Conservation (phyloP, 2,888 invertebrate species). For the Drosophila koepferae region DNA sequence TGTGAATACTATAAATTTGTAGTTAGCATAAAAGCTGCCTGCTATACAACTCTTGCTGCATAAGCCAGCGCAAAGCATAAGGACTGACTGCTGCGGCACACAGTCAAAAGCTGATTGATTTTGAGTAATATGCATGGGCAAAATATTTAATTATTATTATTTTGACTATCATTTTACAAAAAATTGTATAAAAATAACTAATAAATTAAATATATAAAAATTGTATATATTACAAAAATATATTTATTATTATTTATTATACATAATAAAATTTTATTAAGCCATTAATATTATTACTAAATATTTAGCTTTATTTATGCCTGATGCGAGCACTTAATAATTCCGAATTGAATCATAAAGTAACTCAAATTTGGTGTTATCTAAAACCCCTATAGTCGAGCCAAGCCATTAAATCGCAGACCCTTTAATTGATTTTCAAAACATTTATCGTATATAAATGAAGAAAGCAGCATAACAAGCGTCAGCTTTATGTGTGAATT, state of each 20-base stretch:
- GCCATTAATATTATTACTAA: background rate
- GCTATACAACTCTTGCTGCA: background rate
- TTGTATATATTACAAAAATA: background rate
- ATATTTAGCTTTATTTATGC: background rate
- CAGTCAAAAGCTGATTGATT: background rate
- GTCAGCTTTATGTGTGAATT: slow-evolving; percentile 15
- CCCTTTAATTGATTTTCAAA: slow-evolving; percentile 22
- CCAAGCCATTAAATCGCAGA: slow-evolving; percentile 6
- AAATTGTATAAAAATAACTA: background rate
- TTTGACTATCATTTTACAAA: background rate
- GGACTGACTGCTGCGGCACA: background rate
- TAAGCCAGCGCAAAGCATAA: too few relatives aligned
- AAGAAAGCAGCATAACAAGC: slow-evolving; percentile 1
- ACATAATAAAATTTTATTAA: background rate
- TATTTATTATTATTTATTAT: background rate
- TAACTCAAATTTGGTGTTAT: slow-evolving; percentile 7
- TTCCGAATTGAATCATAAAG: slow-evolving; percentile 2
- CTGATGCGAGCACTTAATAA: background rate
- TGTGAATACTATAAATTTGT: background rate
- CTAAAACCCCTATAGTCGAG: slow-evolving; percentile 10
- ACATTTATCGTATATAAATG: background rate
- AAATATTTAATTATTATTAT: background rate
- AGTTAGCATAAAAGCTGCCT: too few relatives aligned
- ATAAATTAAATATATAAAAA: background rate
- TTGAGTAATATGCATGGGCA: background rate